A percentile compares a stretch with the other conserved stretches of the same genome.
Evolutionary conservation across 2,113 vertebrate genomes (phyloP).

Genomic region (Sinocyclocheilus grahami): DNA sequence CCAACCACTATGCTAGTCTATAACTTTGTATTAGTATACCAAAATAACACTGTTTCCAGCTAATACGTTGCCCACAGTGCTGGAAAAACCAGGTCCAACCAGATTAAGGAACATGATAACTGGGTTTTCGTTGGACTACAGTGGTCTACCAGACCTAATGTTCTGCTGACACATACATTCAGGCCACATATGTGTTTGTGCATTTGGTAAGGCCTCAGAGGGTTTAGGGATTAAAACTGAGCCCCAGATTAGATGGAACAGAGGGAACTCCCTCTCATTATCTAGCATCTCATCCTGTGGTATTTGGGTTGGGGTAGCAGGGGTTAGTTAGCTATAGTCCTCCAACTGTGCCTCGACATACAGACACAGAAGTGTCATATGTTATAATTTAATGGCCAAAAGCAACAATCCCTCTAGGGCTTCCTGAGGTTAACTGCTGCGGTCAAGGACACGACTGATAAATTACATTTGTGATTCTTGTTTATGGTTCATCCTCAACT

Average conservation of each 20-base stretch:
- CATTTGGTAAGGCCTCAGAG: constrained; percentile 4
- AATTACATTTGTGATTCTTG: background rate
- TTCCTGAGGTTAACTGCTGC: background rate
- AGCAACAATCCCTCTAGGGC: background rate
- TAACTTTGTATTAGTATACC: background rate
- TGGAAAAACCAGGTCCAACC: background rate
- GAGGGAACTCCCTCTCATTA: constrained; percentile 6
- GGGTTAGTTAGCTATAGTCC: background rate
- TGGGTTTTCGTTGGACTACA: background rate
- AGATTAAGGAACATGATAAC: background rate
- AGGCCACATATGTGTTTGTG: constrained; percentile 4
- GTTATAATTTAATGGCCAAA: background rate
- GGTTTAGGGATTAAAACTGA: constrained; percentile 15
- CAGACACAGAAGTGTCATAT: background rate
- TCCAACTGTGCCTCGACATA: background rate
- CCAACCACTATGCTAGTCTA: background rate
- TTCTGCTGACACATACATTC: constrained; percentile 20
- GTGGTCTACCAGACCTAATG: background rate
- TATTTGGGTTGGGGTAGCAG: background rate
- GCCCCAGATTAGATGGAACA: constrained; percentile 14
- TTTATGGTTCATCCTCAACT: background rate
- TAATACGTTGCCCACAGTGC: background rate
- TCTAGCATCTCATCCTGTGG: constrained; percentile 22
- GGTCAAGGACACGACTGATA: background rate
- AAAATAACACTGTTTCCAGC: background rate